These are phyloP conservation scores for Rhea pennata DNA, from an alignment of 2,113 vertebrate species.

Conservation along the genomic window DNA sequence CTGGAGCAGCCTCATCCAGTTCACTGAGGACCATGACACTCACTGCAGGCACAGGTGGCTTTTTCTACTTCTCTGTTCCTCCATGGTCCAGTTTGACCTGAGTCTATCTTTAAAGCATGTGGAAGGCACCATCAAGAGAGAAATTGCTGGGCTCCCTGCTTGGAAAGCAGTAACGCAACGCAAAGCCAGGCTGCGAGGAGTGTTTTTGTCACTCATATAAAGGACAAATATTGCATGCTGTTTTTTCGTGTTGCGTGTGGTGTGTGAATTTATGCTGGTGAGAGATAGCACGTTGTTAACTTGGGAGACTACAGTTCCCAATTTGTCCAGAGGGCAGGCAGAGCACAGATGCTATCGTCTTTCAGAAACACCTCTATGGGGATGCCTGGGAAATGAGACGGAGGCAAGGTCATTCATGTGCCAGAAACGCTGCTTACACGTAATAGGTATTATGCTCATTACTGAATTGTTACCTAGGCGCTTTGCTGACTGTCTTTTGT, in stretches of 20 bases:
- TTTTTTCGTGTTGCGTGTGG: accelerated
- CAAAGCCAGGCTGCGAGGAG: neutral
- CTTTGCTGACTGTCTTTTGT: neutral
- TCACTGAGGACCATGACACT: neutral
- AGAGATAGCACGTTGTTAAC: neutral
- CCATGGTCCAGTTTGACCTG: accelerated
- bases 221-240: neutral
- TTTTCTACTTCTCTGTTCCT: neutral
- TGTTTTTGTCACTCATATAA: neutral
- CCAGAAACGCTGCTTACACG: neutral
- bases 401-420: neutral
- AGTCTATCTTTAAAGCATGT: accelerated
- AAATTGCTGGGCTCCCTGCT: neutral
- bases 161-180: neutral
- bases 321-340: neutral
- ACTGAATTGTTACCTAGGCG: neutral
- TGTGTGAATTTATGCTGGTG: neutral
- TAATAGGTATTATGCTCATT: neutral
- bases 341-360: neutral
- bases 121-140: neutral
- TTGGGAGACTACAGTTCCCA: neutral
- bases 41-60: accelerated
- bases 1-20: neutral
- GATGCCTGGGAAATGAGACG: neutral
- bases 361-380: neutral